Evolutionary conservation across 2,797 vertebrate genomes (phyloP).

Genomic region (Crypturellus tataupa): DNA sequence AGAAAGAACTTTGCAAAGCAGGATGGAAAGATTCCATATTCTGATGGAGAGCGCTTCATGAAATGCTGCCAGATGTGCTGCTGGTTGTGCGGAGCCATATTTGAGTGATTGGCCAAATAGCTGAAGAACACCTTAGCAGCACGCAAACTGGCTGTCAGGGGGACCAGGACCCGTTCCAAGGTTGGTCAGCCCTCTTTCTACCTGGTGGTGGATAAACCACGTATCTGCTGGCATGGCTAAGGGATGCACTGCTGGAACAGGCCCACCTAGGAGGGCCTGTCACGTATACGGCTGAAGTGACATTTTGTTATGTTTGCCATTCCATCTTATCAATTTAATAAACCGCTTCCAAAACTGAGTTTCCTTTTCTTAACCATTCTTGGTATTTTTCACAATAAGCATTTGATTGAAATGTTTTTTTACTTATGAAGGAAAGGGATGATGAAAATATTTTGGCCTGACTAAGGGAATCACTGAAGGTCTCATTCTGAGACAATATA

Average conservation of each 20-base stretch:
- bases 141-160: background rate
- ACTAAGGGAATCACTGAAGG: background rate
- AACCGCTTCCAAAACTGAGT: background rate
- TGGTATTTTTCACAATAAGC: background rate
- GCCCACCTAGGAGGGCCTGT: background rate
- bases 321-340: background rate
- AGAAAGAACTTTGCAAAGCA: background rate
- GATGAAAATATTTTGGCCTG: background rate
- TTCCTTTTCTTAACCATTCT: background rate
- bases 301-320: background rate
- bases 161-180: background rate
- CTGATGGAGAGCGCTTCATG: background rate
- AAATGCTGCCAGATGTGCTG: background rate
- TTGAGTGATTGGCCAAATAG: background rate
- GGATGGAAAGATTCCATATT: background rate
- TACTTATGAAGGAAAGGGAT: background rate
- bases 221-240: background rate
- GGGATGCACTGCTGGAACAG: background rate
- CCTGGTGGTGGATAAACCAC: background rate
- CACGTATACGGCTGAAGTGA: background rate
- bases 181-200: background rate
- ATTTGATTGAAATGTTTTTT: background rate
- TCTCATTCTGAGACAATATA: background rate
- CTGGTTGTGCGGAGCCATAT: background rate
- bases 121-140: rapidly evolving